phyloP scores from a whole-genome alignment of 2,888 invertebrate species.

The Anticlea derivata region DNA sequence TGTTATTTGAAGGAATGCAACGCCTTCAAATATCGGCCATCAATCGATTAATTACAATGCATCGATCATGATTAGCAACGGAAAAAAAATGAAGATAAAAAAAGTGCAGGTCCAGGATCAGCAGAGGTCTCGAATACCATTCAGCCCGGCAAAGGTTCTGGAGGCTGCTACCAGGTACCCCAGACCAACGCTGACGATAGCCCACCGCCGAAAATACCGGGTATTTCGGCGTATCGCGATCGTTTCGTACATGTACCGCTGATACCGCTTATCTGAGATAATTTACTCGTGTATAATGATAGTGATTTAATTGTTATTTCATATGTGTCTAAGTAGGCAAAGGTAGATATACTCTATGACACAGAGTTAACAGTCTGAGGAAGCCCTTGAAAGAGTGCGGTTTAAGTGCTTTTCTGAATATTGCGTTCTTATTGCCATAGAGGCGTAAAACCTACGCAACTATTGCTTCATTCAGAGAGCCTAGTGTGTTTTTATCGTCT shows the following conservation, averaged over 20 bases:
- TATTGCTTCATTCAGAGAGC: no score
- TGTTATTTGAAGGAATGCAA: no score
- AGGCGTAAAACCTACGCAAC: no score
- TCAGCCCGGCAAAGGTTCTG: constrained; percentile 61
- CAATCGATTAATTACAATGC: constrained; percentile 66
- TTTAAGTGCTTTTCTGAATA: no score
- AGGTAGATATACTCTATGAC: background rate
- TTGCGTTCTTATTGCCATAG: no score
- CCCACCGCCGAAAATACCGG: constrained; percentile 58
- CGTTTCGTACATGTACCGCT: constrained; percentile 20
- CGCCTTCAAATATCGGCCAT: constrained; percentile 32
- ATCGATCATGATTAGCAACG: constrained; percentile 74
- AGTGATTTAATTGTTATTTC: constrained; percentile 45
- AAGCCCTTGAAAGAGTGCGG: background rate
- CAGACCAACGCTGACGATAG: constrained; percentile 81
- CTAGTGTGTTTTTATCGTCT: no score
- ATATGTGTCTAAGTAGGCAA: constrained; percentile 12
- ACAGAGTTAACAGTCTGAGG: background rate
- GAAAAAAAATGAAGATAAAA: constrained; percentile 77
- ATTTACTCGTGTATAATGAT: constrained; percentile 46
- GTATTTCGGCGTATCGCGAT: constrained; percentile 57
- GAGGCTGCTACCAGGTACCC: constrained; percentile 71
- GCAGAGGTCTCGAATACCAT: constrained; percentile 85
- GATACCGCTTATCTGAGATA: constrained; percentile 64
- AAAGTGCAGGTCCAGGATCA: constrained; percentile 70